Conservation (phyloP, 2,797 vertebrate species). For the Meriones psammophilus region DNA sequence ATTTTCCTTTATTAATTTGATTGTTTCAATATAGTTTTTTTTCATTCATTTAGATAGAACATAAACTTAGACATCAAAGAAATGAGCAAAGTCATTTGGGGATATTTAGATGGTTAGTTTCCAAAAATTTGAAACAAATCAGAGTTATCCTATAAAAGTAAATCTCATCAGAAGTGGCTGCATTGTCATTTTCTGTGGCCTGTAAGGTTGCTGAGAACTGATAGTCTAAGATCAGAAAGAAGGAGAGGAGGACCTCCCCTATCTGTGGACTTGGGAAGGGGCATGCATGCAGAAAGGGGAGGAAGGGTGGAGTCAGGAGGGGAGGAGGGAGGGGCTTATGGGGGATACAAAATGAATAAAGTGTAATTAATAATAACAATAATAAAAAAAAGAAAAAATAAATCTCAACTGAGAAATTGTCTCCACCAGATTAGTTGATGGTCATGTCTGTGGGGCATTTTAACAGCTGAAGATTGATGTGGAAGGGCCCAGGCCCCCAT, state of each 20-base stretch:
- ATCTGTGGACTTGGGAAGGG: too few relatives aligned
- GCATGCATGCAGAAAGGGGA: too few relatives aligned
- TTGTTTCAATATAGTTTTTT: neutral
- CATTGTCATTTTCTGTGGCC: too few relatives aligned
- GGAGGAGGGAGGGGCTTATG: too few relatives aligned
- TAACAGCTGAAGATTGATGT: neutral
- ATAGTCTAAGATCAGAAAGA: too few relatives aligned
- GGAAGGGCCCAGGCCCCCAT: too few relatives aligned
- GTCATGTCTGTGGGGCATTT: neutral
- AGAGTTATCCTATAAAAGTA: neutral
- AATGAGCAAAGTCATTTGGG: neutral
- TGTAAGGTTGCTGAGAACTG: too few relatives aligned
- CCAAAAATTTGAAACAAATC: neutral
- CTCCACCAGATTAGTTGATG: too few relatives aligned
- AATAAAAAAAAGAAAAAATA: neutral
- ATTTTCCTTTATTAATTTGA: neutral
- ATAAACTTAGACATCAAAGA: neutral
- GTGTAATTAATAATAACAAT: too few relatives aligned
- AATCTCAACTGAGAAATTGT: neutral
- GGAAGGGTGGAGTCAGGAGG: too few relatives aligned
- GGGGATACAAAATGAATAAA: too few relatives aligned
- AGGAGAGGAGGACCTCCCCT: too few relatives aligned
- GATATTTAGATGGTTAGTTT: neutral
- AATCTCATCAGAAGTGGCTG: neutral
- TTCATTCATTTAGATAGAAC: neutral